phyloP scores from a whole-genome alignment of 2,888 invertebrate species.

The Caradrina kadenii region DNA sequence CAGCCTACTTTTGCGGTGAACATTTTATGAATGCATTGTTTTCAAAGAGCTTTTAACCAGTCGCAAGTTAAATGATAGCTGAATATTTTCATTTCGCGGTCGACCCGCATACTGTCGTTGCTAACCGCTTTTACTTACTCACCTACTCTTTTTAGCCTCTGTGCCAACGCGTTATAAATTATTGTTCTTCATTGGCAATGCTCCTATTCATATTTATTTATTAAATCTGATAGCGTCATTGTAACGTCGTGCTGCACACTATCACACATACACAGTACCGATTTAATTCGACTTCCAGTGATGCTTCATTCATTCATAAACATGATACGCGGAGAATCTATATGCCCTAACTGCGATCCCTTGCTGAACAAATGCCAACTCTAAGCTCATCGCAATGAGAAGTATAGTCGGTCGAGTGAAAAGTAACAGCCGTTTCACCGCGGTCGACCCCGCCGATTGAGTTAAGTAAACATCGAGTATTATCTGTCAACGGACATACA shows the following conservation, averaged over 20 bases:
- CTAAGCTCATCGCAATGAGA: constrained; percentile 74
- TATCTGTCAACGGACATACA: constrained; percentile 90
- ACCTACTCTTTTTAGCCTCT: constrained; percentile 72
- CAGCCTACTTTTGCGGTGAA: constrained; percentile 84
- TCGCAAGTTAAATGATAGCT: constrained; percentile 72
- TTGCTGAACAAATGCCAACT: constrained; percentile 78
- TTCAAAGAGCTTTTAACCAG: constrained; percentile 77
- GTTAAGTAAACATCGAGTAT: constrained; percentile 90
- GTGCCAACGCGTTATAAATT: constrained; percentile 58
- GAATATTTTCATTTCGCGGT: constrained; percentile 84
- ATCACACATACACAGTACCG: constrained; percentile 71
- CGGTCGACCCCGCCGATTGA: constrained; percentile 86
- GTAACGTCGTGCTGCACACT: constrained; percentile 73
- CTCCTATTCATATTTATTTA: constrained; percentile 44
- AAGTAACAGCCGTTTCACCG: constrained; percentile 71
- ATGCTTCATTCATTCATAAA: constrained; percentile 90
- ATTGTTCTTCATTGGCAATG: constrained; percentile 57
- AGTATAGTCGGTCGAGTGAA: constrained; percentile 70
- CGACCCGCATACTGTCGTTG: constrained; percentile 83
- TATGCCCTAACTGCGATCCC: constrained; percentile 76
- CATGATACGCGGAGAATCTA: constrained; percentile 73
- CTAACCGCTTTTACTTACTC: constrained; percentile 73
- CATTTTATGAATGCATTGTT: constrained; percentile 88
- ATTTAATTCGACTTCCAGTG: constrained; percentile 83
- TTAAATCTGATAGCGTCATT: constrained; percentile 68